These are phyloP conservation scores for Pseudococcus viburni DNA, from an alignment of 2,888 invertebrate species.

Conservation along the genomic window DNA sequence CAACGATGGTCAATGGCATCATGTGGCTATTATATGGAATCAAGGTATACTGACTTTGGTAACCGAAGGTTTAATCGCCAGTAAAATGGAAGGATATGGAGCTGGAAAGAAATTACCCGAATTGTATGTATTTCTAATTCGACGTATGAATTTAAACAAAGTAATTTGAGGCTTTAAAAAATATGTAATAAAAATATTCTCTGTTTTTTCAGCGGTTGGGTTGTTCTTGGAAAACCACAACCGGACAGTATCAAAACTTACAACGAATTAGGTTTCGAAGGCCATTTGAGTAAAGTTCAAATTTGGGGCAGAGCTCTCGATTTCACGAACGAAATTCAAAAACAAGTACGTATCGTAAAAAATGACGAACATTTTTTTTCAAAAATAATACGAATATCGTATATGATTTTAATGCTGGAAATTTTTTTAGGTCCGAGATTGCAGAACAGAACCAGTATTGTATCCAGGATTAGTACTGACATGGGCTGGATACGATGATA, in stretches of 20 bases:
- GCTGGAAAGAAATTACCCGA: conserved; percentile 85
- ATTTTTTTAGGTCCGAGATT: conserved; percentile 78
- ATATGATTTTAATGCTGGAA: background rate
- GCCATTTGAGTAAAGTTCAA: conserved; percentile 93
- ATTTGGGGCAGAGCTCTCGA: conserved; percentile 94
- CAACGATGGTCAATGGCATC: conserved; percentile 97
- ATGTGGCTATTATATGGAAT: conserved; percentile 95
- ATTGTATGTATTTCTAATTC: conserved; percentile 75
- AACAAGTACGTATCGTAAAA: conserved; percentile 76
- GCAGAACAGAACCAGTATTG: conserved; percentile 91
- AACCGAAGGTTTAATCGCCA: conserved; percentile 96
- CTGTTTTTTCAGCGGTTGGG: conserved; percentile 83
- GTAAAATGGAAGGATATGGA: conserved; percentile 91
- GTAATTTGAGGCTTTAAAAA: background rate
- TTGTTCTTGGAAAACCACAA: conserved; percentile 91
- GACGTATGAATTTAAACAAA: background rate
- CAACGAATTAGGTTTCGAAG: conserved; percentile 94
- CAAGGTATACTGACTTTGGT: conserved; percentile 91
- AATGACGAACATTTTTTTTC: background rate
- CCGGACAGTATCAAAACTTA: conserved; percentile 83
- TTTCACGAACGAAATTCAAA: conserved; percentile 92
- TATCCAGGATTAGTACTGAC: conserved; percentile 88
- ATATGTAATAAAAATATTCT: background rate
- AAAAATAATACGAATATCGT: background rate
- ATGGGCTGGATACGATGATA: conserved; percentile 94